These are phyloP conservation scores for Mamestra configurata DNA, from an alignment of 1,140 invertebrate species.

Conservation along the genomic window DNA sequence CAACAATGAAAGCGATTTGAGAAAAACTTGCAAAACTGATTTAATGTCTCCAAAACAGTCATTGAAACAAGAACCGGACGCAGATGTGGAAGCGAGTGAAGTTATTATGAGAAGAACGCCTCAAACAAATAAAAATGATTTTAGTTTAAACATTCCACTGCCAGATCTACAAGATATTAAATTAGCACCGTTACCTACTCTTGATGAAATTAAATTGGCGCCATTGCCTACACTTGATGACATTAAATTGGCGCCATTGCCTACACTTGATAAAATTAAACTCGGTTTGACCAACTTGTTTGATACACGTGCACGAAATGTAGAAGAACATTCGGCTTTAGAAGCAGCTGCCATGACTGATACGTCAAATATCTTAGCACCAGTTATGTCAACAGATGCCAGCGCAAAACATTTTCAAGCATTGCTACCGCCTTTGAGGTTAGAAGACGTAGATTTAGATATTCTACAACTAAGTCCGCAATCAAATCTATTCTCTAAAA, in stretches of 20 bases:
- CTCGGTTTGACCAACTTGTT: slow-evolving; percentile 57
- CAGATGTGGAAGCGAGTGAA: slow-evolving; percentile 62
- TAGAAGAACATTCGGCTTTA: slow-evolving; percentile 3
- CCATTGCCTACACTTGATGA: background rate
- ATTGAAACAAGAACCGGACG: slow-evolving; percentile 56
- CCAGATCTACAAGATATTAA: slow-evolving; percentile 43
- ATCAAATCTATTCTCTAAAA: slow-evolving; percentile 23
- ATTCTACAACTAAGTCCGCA: slow-evolving; percentile 58
- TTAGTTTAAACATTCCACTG: slow-evolving; percentile 28
- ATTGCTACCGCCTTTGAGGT: slow-evolving; percentile 10
- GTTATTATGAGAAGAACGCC: slow-evolving; percentile 43
- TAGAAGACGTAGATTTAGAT: slow-evolving; percentile 60
- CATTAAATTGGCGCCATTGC: slow-evolving; percentile 49
- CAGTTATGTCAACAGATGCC: slow-evolving; percentile 53
- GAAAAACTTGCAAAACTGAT: no score
- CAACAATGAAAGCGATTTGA: no score
- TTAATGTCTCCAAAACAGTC: slow-evolving; percentile 24
- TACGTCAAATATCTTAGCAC: background rate
- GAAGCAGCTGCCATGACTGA: background rate
- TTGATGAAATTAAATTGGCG: slow-evolving; percentile 56
- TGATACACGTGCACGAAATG: slow-evolving; percentile 33
- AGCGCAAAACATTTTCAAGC: slow-evolving; percentile 49
- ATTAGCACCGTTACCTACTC: slow-evolving; percentile 47
- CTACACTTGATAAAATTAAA: slow-evolving; percentile 57
- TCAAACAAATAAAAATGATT: background rate